A percentile compares a stretch with the other conserved stretches of the same genome.
Evolutionary conservation across 92 coral and sea anemone species (phyloP).

Genomic region (Epizoanthus illoricatus): DNA sequence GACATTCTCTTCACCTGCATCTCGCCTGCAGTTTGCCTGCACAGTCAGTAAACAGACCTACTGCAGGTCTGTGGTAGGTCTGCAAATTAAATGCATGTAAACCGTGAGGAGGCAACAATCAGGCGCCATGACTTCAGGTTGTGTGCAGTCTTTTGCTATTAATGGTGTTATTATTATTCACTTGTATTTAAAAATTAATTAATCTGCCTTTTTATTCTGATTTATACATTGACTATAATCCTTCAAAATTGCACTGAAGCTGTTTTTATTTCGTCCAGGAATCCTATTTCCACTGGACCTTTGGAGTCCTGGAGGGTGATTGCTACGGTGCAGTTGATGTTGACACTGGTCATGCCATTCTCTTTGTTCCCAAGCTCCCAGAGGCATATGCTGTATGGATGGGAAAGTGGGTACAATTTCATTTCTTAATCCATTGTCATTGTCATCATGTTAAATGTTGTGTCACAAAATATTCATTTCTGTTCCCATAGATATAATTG

Average conservation of each 20-base stretch:
- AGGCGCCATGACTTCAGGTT: no score
- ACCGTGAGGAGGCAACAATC: no score
- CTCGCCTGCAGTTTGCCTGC: no score
- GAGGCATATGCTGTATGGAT: slow-evolving; percentile 90
- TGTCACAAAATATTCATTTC: background rate
- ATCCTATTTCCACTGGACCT: slow-evolving; percentile 96
- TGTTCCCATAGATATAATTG: no score
- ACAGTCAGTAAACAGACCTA: no score
- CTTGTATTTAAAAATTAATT: background rate
- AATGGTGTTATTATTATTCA: background rate
- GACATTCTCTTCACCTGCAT: no score
- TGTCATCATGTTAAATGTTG: background rate
- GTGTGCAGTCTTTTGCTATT: background rate
- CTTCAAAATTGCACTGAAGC: background rate
- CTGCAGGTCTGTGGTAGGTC: no score
- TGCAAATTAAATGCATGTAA: no score
- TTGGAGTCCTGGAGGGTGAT: slow-evolving; percentile 92
- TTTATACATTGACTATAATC: no score
- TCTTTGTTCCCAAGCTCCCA: slow-evolving; percentile 89
- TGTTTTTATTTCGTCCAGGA: slow-evolving; percentile 50
- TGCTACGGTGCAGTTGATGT: slow-evolving; percentile 93
- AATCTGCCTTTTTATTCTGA: no score
- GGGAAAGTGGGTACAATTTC: slow-evolving; percentile 74
- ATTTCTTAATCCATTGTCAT: background rate
- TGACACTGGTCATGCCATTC: slow-evolving; percentile 72